Base-by-base conservation (phyloP, 2,797 vertebrate species). In the Ficedula albicollis region DNA sequence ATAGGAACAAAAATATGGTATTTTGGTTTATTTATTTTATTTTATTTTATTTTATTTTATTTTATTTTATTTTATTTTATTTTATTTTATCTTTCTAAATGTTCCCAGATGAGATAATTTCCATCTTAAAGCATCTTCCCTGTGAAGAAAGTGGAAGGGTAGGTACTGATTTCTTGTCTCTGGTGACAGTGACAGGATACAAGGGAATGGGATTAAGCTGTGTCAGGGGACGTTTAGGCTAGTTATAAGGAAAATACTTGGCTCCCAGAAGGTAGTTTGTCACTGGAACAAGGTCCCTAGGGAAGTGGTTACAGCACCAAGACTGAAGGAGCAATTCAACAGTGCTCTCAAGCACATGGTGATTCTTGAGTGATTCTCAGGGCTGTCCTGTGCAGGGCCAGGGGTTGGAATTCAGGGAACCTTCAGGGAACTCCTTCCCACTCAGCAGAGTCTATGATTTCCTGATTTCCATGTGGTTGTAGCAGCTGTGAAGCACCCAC, bases 401-500 rank as follows among this genome's bases (percentile, higher is more conserved):
- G 39, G 30, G 15, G 1, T 6, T 49, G 32, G 32, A 38, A 19
- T 49, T 30, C 27, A 38, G 9, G 30, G 16, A 44, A 30, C 16
- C 32, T 43, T 43, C 18, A 43, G 23, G 9, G 32, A 41, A 4
- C 21, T 49, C 9, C 27, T 49, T n/a, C 23, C 63, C 38, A 0
- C 6, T n/a, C 49, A 38, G 56, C 5, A 56, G 13, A 43, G 16
- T 55, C 55, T 36, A 5, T 14, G 15, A 26, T 27, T 81, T 39
- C 18, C 2, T 55, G 18, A 49, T 13, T 69, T 67, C 9, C 0
- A 2, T 0, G 0, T 17, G 11, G 5, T 44, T 46, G 26, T 6
- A 54, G 20, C n/a, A 77, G 54, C 49, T 55, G 15, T 36, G 44
- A 62, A 67, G 55, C 44, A 55, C 13, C 19, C 36, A 17, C 9